Conservation (phyloP, 2,113 vertebrate species). For the Macrotus californicus region DNA sequence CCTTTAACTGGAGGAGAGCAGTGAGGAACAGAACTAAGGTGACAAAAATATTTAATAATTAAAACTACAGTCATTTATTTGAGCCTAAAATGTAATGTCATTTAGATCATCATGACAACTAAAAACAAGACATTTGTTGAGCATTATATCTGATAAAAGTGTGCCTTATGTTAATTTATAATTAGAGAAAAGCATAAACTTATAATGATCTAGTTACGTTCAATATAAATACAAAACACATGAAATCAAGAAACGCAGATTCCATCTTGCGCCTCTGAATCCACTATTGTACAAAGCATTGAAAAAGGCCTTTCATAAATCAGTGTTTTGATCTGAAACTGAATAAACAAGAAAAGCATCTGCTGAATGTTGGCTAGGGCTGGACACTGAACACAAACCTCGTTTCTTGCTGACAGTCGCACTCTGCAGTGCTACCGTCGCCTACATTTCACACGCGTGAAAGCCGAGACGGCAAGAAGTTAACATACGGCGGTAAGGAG, state of each 20-base stretch:
- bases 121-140: background rate
- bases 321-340: background rate
- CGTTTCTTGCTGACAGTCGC: background rate
- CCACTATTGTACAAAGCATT: background rate
- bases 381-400: background rate
- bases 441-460: background rate
- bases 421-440: background rate
- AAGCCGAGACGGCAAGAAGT: background rate
- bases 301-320: background rate
- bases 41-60: background rate
- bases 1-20: background rate
- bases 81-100: background rate
- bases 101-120: background rate
- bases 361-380: background rate
- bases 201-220: background rate
- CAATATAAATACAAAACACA: constrained; percentile 1
- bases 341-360: background rate
- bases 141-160: background rate
- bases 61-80: background rate
- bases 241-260: background rate
- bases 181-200: background rate
- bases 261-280: background rate
- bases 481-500: background rate
- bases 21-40: background rate
- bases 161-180: background rate